Conservation (phyloP, 2,797 vertebrate genomes). For the Odontamblyopus rebecca region DNA sequence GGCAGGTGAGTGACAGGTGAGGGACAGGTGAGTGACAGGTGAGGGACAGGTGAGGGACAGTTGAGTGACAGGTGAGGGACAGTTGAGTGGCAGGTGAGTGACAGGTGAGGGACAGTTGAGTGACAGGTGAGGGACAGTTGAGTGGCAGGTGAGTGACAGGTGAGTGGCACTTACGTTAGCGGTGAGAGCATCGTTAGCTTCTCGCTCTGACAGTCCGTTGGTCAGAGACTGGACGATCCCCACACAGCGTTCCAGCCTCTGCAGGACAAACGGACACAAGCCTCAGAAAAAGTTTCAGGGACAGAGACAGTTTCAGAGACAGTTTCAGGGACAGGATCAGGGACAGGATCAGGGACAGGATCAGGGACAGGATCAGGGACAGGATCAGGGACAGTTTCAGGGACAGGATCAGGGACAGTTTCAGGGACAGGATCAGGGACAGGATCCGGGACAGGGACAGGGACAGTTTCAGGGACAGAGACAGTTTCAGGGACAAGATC, state of each 20-base stretch:
- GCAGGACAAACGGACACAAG: not conserved
- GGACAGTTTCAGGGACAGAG: no score
- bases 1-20: not conserved
- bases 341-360: no score
- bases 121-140: no score
- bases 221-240: constrained; percentile 85
- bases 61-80: not conserved
- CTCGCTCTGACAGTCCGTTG: constrained; percentile 87
- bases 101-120: not conserved
- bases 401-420: no score
- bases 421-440: no score
- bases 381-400: no score
- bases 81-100: not conserved
- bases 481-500: no score
- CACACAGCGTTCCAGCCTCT: constrained; percentile 89
- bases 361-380: no score
- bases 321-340: no score
- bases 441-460: no score
- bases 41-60: not conserved
- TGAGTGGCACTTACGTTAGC: constrained; percentile 82
- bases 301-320: no score
- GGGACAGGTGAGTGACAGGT: not conserved
- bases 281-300: no score
- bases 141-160: not conserved
- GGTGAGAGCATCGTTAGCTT: constrained; percentile 92